phyloP scores from a whole-genome alignment of 2,113 vertebrate genomes.

The Astur gentilis region DNA sequence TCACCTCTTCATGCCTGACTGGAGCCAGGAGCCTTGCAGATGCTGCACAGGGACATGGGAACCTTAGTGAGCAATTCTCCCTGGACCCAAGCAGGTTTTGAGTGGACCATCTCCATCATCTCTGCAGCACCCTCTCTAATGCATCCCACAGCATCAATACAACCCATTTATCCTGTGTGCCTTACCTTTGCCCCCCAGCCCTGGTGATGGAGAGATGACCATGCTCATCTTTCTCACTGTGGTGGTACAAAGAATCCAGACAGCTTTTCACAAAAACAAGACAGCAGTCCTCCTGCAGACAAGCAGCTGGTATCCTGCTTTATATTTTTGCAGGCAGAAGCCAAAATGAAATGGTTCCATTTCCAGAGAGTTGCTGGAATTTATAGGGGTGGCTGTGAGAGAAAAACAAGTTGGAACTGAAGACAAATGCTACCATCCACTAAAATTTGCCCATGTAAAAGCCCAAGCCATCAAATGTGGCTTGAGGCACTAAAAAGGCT shows the following conservation, averaged over 20 bases:
- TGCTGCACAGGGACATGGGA: fast-evolving
- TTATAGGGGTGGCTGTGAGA: background rate
- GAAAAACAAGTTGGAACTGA: background rate
- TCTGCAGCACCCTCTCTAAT: background rate
- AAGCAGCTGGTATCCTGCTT: background rate
- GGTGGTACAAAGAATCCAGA: background rate
- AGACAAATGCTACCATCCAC: background rate
- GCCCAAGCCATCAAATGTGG: background rate
- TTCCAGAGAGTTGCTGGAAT: background rate
- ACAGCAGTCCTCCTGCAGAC: background rate
- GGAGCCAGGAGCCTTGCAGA: background rate
- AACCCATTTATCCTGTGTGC: background rate
- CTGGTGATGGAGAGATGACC: background rate
- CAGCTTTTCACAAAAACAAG: background rate
- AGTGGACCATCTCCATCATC: background rate
- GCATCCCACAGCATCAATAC: background rate
- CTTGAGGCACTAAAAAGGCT: background rate
- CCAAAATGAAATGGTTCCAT: background rate
- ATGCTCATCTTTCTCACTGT: background rate
- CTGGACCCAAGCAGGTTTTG: background rate
- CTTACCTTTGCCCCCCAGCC: background rate
- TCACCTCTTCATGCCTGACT: background rate
- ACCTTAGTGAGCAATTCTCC: background rate
- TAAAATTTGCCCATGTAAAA: background rate
- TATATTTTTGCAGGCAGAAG: background rate